Percentiles rank a stretch among this genome's conserved stretches.
phyloP scores from a whole-genome alignment of 2,797 vertebrate species.

The Nannoperca australis region DNA sequence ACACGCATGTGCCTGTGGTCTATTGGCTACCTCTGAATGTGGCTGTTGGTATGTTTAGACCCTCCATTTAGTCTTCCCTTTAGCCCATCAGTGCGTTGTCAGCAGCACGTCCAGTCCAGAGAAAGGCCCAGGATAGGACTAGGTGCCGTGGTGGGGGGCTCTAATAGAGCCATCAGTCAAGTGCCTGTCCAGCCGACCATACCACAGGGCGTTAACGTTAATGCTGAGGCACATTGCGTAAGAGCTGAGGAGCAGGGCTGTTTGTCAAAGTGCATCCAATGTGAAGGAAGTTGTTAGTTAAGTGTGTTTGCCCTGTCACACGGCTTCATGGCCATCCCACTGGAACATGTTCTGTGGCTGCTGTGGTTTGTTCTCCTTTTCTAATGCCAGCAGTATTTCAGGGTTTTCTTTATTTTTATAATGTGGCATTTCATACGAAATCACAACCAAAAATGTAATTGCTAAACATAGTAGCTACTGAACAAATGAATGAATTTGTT shows the following conservation, averaged over 20 bases:
- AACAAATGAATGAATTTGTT: neutral
- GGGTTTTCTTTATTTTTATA: no score
- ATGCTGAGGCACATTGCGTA: conserved; percentile 82
- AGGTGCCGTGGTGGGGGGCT: conserved; percentile 87
- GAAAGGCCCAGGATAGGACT: conserved; percentile 88
- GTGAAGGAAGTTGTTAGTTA: conserved; percentile 85
- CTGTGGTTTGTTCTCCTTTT: conserved; percentile 28
- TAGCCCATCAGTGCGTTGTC: conserved; percentile 87
- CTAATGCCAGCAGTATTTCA: neutral
- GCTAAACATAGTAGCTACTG: neutral
- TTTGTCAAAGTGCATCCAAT: conserved; percentile 87
- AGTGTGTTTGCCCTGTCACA: conserved; percentile 77
- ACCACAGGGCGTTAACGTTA: conserved; percentile 82
- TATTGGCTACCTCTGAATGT: conserved; percentile 71
- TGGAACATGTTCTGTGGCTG: conserved; percentile 60
- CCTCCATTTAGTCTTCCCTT: conserved; percentile 73
- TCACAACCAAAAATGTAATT: neutral
- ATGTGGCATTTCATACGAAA: conserved; percentile 9
- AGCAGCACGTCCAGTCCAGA: conserved; percentile 89
- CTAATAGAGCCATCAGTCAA: conserved; percentile 96
- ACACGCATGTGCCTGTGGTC: conserved; percentile 75
- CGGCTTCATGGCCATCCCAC: conserved; percentile 57
- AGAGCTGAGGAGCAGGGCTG: conserved; percentile 81
- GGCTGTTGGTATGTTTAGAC: conserved; percentile 71
- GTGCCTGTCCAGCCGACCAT: conserved; percentile 85